A percentile compares a stretch with the other conserved stretches of the same genome.
Evolutionary conservation across 2,797 vertebrate species (phyloP).

Genomic region (Anas flavirostris): DNA sequence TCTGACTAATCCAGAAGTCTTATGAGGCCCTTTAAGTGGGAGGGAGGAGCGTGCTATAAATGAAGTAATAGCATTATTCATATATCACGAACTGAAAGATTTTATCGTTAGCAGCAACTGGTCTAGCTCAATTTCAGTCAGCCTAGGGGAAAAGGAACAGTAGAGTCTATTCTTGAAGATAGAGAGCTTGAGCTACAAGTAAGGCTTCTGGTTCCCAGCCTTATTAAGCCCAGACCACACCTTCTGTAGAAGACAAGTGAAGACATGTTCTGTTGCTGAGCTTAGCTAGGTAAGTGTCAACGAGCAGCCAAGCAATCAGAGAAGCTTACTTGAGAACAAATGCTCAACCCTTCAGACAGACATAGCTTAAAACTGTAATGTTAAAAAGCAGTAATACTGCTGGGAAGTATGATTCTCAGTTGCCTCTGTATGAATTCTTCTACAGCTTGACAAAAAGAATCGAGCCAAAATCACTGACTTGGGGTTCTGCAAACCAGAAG

Average conservation of each 20-base stretch:
- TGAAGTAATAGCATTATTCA: background rate
- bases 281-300: background rate
- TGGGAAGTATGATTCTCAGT: background rate
- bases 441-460: conserved; percentile 94
- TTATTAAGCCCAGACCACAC: background rate
- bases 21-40: background rate
- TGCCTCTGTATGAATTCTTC: background rate
- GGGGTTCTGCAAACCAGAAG: conserved; percentile 98
- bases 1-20: background rate
- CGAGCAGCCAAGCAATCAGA: background rate
- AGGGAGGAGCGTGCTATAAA: background rate
- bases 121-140: background rate
- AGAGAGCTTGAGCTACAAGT: background rate
- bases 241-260: background rate
- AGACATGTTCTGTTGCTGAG: background rate
- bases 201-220: background rate
- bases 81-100: too few relatives aligned
- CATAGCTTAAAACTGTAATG: background rate
- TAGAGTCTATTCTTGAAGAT: background rate
- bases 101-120: background rate
- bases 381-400: background rate
- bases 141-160: background rate
- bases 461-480: conserved; percentile 98
- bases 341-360: background rate
- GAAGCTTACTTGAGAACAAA: background rate